Base-by-base conservation (phyloP, 37 sponge, comb jelly and placozoan species). In the Lycopodina hypogea region DNA sequence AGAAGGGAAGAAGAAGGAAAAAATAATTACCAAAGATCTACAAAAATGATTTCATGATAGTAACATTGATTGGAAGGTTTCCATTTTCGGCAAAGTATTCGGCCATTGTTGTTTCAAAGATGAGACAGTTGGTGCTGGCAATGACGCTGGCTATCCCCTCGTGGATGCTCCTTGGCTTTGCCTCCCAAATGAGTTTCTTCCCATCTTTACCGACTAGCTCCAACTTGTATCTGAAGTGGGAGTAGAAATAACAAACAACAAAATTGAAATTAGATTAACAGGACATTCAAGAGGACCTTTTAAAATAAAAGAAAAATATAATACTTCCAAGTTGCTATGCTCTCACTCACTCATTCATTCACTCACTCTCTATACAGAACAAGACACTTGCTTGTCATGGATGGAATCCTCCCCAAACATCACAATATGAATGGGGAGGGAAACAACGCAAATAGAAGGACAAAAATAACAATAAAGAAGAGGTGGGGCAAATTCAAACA, bases 41-140 rank as follows among this genome's bases (percentile, higher is more conserved):
- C n/a, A n/a, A 60, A 76, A 38, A 78, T 6, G 68, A 57, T 30
- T 75, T 78, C 42, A 53, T 78, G 36, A 97, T 93, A 42, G 93
- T 94, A 50, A 94, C 95, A 82, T 97, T 97, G 72, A 97, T 94
- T 19, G 93, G 90, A 48, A 97, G 83, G 81, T 97, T 97, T 9
- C 98, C 95, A 69, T 90, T 87, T 62, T 94, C 95, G 42, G 90
- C 93, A 75, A 97, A 97, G 40, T 90, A 87, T 53, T 87, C 85
- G 12, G 92, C 94, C 88, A 91, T 94, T 37, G 94, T 79, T 22
- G 94, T 89, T 56, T 94, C 98, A 83, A 97, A 97, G 28, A 92
- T 88, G 26, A 97, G 89, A 64, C 98, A 97, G 77, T 97, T 95
- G 73, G 83, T 89, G 68, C 73, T 87, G 41, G 78, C 75, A 26